Percentiles rank a stretch among this genome's conserved stretches.
Evolutionary conservation across 2,113 vertebrate species (phyloP).

Genomic region (Arvicanthis niloticus): DNA sequence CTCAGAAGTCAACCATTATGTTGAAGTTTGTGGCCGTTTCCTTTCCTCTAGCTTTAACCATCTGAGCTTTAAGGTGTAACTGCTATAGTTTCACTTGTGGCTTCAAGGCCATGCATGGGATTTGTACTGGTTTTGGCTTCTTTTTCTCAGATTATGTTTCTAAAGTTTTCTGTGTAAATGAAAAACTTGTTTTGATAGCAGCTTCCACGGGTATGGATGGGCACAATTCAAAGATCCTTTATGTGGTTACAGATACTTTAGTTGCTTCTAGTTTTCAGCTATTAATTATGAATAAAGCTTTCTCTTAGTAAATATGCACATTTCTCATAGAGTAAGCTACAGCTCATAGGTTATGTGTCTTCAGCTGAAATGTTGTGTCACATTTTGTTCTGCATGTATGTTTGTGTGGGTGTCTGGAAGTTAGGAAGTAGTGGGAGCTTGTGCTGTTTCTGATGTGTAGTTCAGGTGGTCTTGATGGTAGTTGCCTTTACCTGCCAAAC

Average conservation of each 20-base stretch:
- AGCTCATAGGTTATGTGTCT: neutral
- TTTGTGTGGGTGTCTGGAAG: neutral
- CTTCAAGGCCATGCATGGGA: neutral
- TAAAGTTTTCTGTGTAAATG: neutral
- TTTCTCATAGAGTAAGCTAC: neutral
- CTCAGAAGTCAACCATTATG: neutral
- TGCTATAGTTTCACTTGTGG: neutral
- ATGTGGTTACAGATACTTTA: neutral
- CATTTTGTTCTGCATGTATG: neutral
- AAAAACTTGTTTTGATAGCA: neutral
- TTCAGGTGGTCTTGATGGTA: neutral
- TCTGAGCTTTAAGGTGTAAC: neutral
- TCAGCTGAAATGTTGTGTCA: neutral
- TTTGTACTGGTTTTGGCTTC: neutral
- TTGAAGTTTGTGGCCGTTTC: neutral
- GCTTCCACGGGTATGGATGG: neutral
- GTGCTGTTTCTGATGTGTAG: neutral
- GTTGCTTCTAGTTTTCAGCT: neutral
- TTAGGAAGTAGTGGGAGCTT: neutral
- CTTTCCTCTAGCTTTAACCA: neutral
- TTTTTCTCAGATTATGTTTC: slow-evolving; percentile 22
- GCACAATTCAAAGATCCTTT: neutral
- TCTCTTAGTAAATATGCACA: neutral
- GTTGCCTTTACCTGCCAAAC: neutral
- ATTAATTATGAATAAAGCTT: neutral